These are phyloP conservation scores for Poeciliopsis gracilis DNA, from an alignment of 2,797 vertebrate species.

Conservation along the genomic window DNA sequence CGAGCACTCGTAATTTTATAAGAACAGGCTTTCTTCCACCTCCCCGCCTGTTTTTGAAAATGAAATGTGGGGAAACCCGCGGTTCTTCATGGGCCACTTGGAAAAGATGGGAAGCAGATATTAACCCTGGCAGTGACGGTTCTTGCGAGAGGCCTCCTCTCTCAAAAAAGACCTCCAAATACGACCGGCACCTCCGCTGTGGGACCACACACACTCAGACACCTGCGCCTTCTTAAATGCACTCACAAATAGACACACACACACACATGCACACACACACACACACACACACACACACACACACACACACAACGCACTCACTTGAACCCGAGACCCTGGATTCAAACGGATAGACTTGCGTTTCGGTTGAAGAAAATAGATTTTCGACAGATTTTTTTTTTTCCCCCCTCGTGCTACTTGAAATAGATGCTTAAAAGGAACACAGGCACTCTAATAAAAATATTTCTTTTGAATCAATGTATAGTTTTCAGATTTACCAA, in stretches of 20 bases:
- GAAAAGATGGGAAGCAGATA: slow-evolving; percentile 86
- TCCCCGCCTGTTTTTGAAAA: slow-evolving; percentile 60
- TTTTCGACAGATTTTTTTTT: slow-evolving; percentile 50
- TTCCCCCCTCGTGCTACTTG: slow-evolving; percentile 18
- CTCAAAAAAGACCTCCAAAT: slow-evolving; percentile 45
- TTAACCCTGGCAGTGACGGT: slow-evolving; percentile 78
- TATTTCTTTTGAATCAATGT: slow-evolving; percentile 52
- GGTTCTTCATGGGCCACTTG: slow-evolving; percentile 80
- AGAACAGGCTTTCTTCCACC: slow-evolving; percentile 68
- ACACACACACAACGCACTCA: slow-evolving; percentile 50
- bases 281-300: slow-evolving; percentile 42
- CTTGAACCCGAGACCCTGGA: slow-evolving; percentile 16
- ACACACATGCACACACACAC: slow-evolving; percentile 56
- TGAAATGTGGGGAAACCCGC: slow-evolving; percentile 71
- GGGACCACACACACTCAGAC: slow-evolving; percentile 73
- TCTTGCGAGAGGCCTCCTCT: slow-evolving; percentile 75
- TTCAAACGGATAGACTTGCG: slow-evolving; percentile 36
- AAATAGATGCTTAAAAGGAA: slow-evolving; percentile 37
- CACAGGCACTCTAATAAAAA: slow-evolving; percentile 36
- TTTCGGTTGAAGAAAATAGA: slow-evolving; percentile 8
- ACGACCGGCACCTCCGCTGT: slow-evolving; percentile 67
- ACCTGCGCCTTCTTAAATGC: slow-evolving; percentile 54
- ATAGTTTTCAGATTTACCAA: slow-evolving; percentile 47
- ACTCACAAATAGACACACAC: slow-evolving; percentile 30
- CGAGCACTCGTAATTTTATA: slow-evolving; percentile 87